These are phyloP conservation scores for Onychostruthus taczanowskii DNA, from an alignment of 2,113 vertebrate species.

Conservation along the genomic window DNA sequence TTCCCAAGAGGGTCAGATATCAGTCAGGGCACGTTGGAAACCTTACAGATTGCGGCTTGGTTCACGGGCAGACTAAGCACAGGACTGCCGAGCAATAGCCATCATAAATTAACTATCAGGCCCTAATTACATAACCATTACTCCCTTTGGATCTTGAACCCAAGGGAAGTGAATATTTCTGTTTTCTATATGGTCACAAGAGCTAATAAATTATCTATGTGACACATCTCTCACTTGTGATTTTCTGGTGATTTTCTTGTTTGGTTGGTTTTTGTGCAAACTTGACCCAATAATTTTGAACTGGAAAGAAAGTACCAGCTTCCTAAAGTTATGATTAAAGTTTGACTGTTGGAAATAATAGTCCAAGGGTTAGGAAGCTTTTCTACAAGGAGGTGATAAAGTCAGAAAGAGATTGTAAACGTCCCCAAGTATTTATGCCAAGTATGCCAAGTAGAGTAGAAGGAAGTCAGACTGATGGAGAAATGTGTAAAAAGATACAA, in stretches of 20 bases:
- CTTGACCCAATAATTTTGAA: neutral
- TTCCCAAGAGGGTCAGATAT: neutral
- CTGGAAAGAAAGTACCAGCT: neutral
- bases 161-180: neutral
- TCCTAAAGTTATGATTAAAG: neutral
- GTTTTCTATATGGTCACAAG: neutral
- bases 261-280: neutral
- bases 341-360: neutral
- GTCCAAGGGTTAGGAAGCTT: neutral
- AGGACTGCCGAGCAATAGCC: neutral
- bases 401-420: neutral
- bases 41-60: neutral
- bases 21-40: neutral
- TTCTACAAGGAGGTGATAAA: neutral
- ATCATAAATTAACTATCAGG: neutral
- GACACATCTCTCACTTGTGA: rapidly evolving
- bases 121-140: neutral
- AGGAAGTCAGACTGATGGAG: neutral
- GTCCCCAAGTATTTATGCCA: neutral
- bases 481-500: neutral
- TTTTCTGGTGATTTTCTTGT: neutral
- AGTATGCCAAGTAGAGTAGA: neutral
- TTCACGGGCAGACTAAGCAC: neutral
- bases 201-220: neutral
- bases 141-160: neutral